Percentiles rank a stretch among this genome's conserved stretches.
phyloP scores from a whole-genome alignment of 2,113 vertebrate species.

The Serinus canaria region DNA sequence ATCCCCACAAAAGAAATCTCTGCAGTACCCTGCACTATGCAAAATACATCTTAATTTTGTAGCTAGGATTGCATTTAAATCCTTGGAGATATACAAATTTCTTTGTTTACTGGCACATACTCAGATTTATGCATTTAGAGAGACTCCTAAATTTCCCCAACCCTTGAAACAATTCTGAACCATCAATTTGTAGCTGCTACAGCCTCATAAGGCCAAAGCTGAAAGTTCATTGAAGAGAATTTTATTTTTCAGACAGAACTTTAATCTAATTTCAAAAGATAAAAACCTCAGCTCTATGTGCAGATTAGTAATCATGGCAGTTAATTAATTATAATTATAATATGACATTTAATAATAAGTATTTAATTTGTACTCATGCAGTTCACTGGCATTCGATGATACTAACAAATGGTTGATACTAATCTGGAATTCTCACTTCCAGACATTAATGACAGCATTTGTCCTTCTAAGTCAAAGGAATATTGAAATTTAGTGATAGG shows the following conservation, averaged over 20 bases:
- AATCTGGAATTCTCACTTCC: background rate
- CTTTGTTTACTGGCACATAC: background rate
- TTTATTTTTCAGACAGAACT: background rate
- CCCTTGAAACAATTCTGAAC: background rate
- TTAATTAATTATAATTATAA: background rate
- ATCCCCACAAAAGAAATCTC: background rate
- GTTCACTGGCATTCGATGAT: background rate
- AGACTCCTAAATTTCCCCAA: background rate
- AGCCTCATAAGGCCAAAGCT: background rate
- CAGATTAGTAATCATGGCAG: background rate
- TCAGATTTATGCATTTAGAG: background rate
- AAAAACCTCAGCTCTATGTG: background rate
- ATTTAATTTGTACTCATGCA: background rate
- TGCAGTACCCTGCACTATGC: background rate
- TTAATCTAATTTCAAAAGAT: background rate
- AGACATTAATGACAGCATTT: background rate
- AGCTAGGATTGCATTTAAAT: background rate
- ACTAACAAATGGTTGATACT: background rate
- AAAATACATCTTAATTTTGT: conserved; percentile 5
- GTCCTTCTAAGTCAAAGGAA: background rate
- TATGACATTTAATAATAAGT: background rate
- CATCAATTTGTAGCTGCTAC: background rate
- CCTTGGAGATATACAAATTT: background rate
- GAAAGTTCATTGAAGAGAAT: background rate
- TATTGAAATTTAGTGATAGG: background rate